Evolutionary conservation across 2,113 vertebrate genomes (phyloP).

Genomic region (Plotosus lineatus): DNA sequence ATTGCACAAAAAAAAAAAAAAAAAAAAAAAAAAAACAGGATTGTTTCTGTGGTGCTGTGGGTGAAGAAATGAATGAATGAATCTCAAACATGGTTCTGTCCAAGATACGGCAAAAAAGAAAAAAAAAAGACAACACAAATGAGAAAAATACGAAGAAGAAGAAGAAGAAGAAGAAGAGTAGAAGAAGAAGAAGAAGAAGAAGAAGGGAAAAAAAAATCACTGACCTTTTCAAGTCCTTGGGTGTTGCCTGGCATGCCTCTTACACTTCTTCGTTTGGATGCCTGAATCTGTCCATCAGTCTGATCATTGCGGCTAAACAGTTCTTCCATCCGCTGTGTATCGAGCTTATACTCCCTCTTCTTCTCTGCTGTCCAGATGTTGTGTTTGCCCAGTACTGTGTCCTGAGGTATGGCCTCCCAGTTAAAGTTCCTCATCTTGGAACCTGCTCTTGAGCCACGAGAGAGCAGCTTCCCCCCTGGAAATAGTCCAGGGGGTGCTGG

Average conservation of each 20-base stretch:
- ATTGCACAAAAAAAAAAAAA: background rate
- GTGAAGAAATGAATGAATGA: too few relatives aligned
- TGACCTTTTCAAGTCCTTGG: constrained; percentile 64
- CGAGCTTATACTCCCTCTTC: constrained; percentile 68
- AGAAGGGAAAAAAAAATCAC: constrained; percentile 35
- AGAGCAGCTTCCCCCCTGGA: constrained; percentile 1
- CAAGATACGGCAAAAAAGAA: background rate
- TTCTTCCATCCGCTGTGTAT: constrained; percentile 77
- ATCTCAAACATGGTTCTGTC: background rate
- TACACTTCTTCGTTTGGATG: constrained; percentile 58
- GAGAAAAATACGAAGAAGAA: background rate
- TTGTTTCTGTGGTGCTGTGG: too few relatives aligned
- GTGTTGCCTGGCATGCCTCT: constrained; percentile 45
- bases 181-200: background rate
- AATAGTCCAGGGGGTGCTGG: constrained; percentile 58
- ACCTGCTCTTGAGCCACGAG: constrained; percentile 36
- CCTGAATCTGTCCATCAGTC: constrained; percentile 48
- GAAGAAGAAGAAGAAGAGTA: background rate
- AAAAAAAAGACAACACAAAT: too few relatives aligned
- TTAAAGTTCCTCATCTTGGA: constrained; percentile 78
- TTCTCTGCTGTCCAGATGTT: constrained; percentile 78
- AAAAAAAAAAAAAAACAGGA: too few relatives aligned
- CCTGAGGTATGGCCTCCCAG: constrained; percentile 78
- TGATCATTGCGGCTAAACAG: constrained; percentile 74
- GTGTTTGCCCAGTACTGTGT: constrained; percentile 71